Evolutionary conservation across 2,113 vertebrate genomes (phyloP).

Genomic region (Dasyurus viverrinus): DNA sequence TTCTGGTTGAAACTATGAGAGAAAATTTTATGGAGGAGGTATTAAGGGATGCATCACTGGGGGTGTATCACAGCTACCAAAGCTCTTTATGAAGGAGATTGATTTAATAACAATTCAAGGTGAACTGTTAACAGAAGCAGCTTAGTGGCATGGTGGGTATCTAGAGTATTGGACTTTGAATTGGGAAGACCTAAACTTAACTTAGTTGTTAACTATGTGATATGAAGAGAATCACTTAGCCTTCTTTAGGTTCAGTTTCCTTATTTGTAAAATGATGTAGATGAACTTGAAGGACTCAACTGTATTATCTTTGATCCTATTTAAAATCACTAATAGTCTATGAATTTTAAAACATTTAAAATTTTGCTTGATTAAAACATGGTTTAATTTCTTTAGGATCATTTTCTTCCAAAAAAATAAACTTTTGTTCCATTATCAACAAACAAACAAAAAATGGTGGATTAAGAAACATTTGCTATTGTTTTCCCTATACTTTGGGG

Average conservation of each 20-base stretch:
- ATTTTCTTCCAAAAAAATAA: background rate
- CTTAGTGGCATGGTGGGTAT: too few species aligned
- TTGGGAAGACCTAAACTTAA: background rate
- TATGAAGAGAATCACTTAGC: background rate
- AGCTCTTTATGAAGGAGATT: background rate
- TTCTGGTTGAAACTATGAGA: background rate
- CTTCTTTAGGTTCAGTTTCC: background rate
- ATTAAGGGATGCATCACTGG: background rate
- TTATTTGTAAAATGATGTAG: background rate
- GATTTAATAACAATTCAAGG: background rate
- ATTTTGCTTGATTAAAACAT: background rate
- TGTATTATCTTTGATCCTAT: background rate
- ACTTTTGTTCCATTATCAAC: background rate
- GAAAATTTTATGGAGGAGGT: background rate
- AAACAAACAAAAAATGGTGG: background rate
- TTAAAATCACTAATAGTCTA: background rate
- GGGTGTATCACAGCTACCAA: background rate
- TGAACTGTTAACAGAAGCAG: background rate
- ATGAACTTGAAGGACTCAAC: background rate
- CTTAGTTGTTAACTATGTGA: background rate
- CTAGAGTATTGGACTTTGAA: background rate
- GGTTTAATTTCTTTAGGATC: background rate
- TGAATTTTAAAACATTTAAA: background rate
- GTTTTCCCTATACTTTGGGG: background rate
- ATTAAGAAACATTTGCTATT: background rate